Percentiles rank a stretch among this genome's conserved stretches.
phyloP scores from a whole-genome alignment of 2,888 invertebrate genomes.

The Spialia ferax region DNA sequence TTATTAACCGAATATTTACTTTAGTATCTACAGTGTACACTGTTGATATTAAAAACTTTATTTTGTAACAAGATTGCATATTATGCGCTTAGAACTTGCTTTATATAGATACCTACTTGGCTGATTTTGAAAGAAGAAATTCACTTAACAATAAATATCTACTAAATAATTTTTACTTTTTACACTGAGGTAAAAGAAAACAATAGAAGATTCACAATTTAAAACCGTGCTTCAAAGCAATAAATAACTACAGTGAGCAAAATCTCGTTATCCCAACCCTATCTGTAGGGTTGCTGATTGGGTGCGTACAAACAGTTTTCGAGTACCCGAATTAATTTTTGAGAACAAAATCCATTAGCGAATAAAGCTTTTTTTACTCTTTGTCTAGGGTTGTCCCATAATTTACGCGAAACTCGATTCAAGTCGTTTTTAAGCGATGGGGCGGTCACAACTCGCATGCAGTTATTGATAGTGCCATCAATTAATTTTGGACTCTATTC shows the following conservation, averaged over 20 bases:
- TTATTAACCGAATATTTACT: no score
- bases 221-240: not conserved
- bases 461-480: conserved; percentile 17
- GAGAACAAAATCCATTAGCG: conserved; percentile 85
- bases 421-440: conserved; percentile 79
- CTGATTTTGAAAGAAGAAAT: no score
- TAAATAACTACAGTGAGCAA: conserved; percentile 12
- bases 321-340: conserved; percentile 85
- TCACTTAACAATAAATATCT: no score
- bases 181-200: not conserved
- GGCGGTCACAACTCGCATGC: conserved; percentile 68
- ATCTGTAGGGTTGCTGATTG: conserved; percentile 67
- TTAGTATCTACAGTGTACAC: no score
- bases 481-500: conserved; percentile 2
- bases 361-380: conserved; percentile 75
- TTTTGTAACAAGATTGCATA: no score
- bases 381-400: conserved; percentile 83
- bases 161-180: no score
- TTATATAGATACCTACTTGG: no score
- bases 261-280: conserved; percentile 34
- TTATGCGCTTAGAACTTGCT: no score
- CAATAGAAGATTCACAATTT: not conserved
- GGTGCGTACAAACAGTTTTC: conserved; percentile 77
- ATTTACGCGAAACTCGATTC: conserved; percentile 83
- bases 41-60: no score